Base-by-base conservation (phyloP, 2,113 vertebrate species). In the Colaptes auratus region DNA sequence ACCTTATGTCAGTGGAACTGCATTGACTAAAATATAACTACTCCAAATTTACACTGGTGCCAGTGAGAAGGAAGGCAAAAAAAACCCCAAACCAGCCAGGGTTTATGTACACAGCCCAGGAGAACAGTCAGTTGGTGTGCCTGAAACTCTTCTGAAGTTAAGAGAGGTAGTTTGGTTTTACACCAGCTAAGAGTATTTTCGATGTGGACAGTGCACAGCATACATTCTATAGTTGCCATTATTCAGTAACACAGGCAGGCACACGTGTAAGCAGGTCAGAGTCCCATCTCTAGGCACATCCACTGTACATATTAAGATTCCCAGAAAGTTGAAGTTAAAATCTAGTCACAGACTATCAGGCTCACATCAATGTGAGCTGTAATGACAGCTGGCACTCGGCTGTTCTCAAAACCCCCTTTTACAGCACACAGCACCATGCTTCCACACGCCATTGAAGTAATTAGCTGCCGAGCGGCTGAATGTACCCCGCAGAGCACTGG, bases 381-480 rank as follows among this genome's bases (percentile, higher is more conserved):
- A 97, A 97, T 97, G 98, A 99, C 99, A 99, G 99, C 99, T 99
- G 99, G 99, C 98, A 98, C 98, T 98, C 97, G 97, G 98, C 98
- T 98, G 98, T 98, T 98, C 98, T 98, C 98, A 98, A 98, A 79
- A 98, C 98, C 98, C 98, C 97, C 97, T 97, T 98, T 98, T 98
- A 98, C 98, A 98, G 98, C 97, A 98, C 90, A 98, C 98, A 97
- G 98, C 97, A 98, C 98, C 98, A 98, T 95, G 84, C 94, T 98
- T 98, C 98, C 97, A 98, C 94, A 98, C 96, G 97, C 98, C 97
- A 99, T 98, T 98, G 99, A 99, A 99, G 99, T 99, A 99, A 99
- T 99, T 99, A 99, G 99, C 99, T 99, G 98, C 98, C 97, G 97
- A 98, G 98, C 96, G 98, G 98, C 98, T 98, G 98, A 98, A 98